Base-by-base conservation (phyloP, 2,797 vertebrate genomes). In the Simalia tracyae region DNA sequence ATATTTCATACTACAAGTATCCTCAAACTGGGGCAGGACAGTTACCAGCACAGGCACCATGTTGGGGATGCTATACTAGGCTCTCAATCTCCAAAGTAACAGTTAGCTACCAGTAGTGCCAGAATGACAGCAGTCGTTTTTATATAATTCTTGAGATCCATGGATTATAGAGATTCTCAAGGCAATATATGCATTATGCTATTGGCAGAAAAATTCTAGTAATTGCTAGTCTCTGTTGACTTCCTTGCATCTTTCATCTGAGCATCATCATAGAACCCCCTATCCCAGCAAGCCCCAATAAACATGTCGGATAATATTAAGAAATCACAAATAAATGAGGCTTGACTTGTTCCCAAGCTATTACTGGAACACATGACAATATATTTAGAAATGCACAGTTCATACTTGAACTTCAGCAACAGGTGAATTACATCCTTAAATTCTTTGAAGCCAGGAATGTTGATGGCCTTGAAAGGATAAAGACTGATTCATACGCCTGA, bases 281-380 rank as follows among this genome's bases (percentile, higher is more conserved):
- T 22, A 3, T 81, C 11, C 31, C 31, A 28, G 22, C 46, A n/a
- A 84, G 60, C 46, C 5, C n/a, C 59, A 87, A 90, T 90, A 87
- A 92, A 90, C 88, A 87, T 92, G 85, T 90, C 85, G 87, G 89
- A 84, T 90, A 64, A 26, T 64, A 90, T 87, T 31, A 57, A 10
- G 42, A 88, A 90, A 84, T 92, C 57, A 90, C 85, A 88, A 87
- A 54, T 87, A 92, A 92, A 92, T 87, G 54, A 90, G 85, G 60
- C 50, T 88, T 57, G 14, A 84, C 76, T 89, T 87, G 57, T 84
- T 90, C 68, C 50, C 42, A 57, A 90, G 26, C 89, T 66, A 60
- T 66, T 85, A 57, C 12, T 24, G 31, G 72, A 92, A 59, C 28
- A 87, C 19, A 86, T 22, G 4, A 11, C 46, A 92, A 22, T 92